Evolutionary conservation across 2,888 invertebrate genomes (phyloP), one percentile per base, ranked within the genome.

Genomic region (Listrodromus nycthemerus): DNA sequence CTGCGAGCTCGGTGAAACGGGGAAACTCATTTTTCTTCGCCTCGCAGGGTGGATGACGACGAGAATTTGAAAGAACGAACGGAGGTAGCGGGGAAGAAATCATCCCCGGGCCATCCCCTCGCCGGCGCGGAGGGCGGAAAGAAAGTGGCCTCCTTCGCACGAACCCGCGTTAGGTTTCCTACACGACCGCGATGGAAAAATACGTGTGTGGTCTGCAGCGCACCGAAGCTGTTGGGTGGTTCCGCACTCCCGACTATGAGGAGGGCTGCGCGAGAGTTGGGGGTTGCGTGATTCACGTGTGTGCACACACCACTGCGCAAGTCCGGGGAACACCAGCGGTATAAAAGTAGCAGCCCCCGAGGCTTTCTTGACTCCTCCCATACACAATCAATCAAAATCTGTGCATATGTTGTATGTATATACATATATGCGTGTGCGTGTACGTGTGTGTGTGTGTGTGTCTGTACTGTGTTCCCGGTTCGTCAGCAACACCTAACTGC

Each of bases 291-390:
- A 71, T 78, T 66, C 75, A 74, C 81, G 81, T 79, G 58, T 81
- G 84, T 84, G 77, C 13, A 70, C 13, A 70, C 81, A 48, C 30
- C 50, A 78, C 74, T 48, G 84, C 84, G 84, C 84, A 84, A 75
- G 84, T 78, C 84, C 27, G 41, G 27, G 58, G 21, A 65, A 77
- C 52, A 75, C 77, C 50, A 69, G 52, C 73, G 70, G 61, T 58
- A 77, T 48, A 84, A 75, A 84, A 84, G 83, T 84, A 74, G 73
- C 77, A 48, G 52, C 84, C 81, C 78, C 74, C 74, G 63, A 84
- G 74, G 61, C 74, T 81, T 63, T 73, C 66, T 70, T 65, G 84
- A 84, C 84, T 84, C 84, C 84, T 81, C 84, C 84, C 84, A 84
- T 79, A 66, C 74, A 78, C 78, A 78, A 84, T 84, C 84, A 84